Evolutionary conservation across 2,888 invertebrate genomes (phyloP), one percentile per base, ranked within the genome.

Genomic region (Cheilosia vernalis): DNA sequence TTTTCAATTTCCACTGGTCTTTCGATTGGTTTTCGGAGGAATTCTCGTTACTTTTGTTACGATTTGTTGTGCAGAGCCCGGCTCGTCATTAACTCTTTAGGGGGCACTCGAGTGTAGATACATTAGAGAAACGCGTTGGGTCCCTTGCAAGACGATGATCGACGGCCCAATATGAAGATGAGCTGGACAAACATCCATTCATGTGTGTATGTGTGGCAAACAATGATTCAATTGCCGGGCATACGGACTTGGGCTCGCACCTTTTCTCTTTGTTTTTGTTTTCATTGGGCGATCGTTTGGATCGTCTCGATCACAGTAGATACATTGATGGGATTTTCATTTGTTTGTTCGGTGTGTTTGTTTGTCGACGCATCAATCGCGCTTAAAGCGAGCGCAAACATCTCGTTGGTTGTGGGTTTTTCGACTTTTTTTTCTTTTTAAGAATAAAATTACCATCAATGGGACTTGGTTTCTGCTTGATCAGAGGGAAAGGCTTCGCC

Each of bases 341-440:
- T 78, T 79, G 77, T 78, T 78, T 78, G 73, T 56, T 51, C 69
- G 58, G 58, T 79, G 74, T 79, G 64, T 79, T 84, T 83, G 66
- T 73, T 84, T 83, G 72, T 42, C 67, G 79, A 84, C 66, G 74
- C 80, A 85, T 85, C 84, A 85, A 85, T 80, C 80, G 84, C 61
- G 76, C 76, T 85, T 85, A 76, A 66, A 80, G 80, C 74, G 74
- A 80, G 66, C 60, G 76, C 80, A 85, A 85, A 85, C 84, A 85
- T 60, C 76, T 80, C 27, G 61, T 70, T 83, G 51, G 40, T 69
- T 74, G 78, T 77, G 66, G 72, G 47, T 37, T 64, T 69, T 19
- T 70, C 27, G 9, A n/a, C n/a, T 56, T 19, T 64, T 37, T 2
- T 40, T 64, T 37, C 1, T 40, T 73, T 51, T 63, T 33, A 37